Evolutionary conservation across 2,113 vertebrate genomes (phyloP).

Genomic region (Phalacrocorax carbo): DNA sequence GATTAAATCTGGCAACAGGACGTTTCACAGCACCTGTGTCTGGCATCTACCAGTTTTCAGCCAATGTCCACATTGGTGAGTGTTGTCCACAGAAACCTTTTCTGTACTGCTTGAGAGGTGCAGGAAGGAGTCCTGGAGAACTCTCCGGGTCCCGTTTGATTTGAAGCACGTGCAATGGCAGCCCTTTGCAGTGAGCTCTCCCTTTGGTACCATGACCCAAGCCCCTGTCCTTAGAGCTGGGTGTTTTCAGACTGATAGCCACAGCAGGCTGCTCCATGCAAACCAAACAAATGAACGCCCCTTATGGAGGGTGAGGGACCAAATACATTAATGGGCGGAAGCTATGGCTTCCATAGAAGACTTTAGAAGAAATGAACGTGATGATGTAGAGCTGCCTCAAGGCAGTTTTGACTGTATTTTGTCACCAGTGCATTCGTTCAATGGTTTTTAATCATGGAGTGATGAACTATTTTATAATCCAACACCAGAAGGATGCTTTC

Average conservation of each 20-base stretch:
- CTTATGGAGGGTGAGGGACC: not conserved
- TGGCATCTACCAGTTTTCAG: slow-evolving; percentile 95
- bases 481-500: not conserved
- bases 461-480: not conserved
- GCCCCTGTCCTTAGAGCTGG: not conserved
- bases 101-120: not conserved
- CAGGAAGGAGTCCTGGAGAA: not conserved
- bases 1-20: slow-evolving; percentile 86
- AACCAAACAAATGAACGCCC: not conserved
- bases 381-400: not conserved
- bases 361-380: not conserved
- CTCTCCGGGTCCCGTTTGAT: not conserved
- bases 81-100: not conserved
- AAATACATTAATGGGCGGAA: not conserved
- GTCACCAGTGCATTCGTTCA: not conserved
- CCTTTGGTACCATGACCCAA: not conserved
- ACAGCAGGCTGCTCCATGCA: not conserved
- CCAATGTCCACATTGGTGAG: slow-evolving; percentile 90
- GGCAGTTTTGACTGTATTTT: not conserved
- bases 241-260: not conserved
- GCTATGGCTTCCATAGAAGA: not conserved
- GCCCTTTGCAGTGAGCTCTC: not conserved
- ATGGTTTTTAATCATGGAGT: not conserved
- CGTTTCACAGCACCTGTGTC: slow-evolving; percentile 89
- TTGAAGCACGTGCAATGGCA: not conserved